Conservation (phyloP, 2,888 invertebrate species). For the Phania funesta region DNA sequence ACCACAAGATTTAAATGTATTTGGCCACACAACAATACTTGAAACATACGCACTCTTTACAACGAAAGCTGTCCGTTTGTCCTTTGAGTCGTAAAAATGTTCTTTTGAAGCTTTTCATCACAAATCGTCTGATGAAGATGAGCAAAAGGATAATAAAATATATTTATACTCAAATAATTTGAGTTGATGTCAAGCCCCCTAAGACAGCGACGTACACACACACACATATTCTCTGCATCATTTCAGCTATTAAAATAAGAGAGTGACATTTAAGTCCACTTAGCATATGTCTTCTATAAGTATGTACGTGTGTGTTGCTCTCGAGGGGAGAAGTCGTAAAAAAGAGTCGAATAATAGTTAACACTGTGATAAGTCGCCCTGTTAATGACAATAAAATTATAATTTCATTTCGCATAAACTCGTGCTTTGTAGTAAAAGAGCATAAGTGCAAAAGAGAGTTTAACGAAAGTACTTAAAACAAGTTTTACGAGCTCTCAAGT, state of each 20-base stretch:
- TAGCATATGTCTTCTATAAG: conserved; percentile 54
- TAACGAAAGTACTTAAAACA: conserved; percentile 56
- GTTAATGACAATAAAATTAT: conserved; percentile 79
- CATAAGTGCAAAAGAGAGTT: conserved; percentile 18
- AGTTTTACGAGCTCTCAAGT: conserved; percentile 63
- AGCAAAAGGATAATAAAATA: conserved; percentile 57
- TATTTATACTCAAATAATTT: conserved; percentile 39
- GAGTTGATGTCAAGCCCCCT: conserved; percentile 52
- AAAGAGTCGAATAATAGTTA: conserved; percentile 69
- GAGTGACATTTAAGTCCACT: conserved; percentile 66
- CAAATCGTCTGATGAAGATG: conserved; percentile 34
- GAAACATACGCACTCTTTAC: background rate
- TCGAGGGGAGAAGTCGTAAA: conserved; percentile 72
- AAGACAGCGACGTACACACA: conserved; percentile 6
- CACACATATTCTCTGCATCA: conserved; percentile 29
- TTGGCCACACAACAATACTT: conserved; percentile 18
- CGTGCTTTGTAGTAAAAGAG: background rate
- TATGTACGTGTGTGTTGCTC: conserved; percentile 33
- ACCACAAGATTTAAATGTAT: background rate
- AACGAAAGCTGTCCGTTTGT: conserved; percentile 37
- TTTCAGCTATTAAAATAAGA: conserved; percentile 51
- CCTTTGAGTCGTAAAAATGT: conserved; percentile 62
- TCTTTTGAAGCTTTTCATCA: conserved; percentile 53
- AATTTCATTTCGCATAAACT: conserved; percentile 71
- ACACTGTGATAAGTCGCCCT: conserved; percentile 69